Base-by-base conservation (phyloP, 2,113 vertebrate species). In the Cynoglossus semilaevis region DNA sequence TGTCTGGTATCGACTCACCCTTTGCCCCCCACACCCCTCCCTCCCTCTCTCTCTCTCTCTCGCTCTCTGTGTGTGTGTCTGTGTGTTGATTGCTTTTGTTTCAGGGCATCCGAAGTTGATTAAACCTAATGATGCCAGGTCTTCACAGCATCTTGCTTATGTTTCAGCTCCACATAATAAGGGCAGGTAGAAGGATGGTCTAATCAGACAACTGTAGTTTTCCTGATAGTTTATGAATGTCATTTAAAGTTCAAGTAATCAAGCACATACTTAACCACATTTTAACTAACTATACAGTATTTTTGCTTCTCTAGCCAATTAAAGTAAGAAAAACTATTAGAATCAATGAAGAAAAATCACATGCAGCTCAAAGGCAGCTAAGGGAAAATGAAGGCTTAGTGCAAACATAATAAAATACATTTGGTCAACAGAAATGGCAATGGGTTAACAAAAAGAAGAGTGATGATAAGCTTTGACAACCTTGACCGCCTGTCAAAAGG, bases 1-100 rank as follows among this genome's bases (percentile, higher is more conserved):
- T 84, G 86, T 76, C 80, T 81, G 72, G 75, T 78, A 84, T 79
- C 86, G 83, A 88, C 70, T 75, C 35, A 65, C 67, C 70, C 72
- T 84, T 76, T 80, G 76, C 53, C 22, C 6, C 22, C 6, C 3
- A 4, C 22, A 29, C 22, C 22, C n/a, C 22, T 29, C 22, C 22
- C 6, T 29, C 22, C 22, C 22, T 29, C 22, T 29, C 2, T 29
- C 22, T 29, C 22, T 29, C 22, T 29, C 22, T 52, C 15, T 38
- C 10, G 44, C 11, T 29, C 42, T 34, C 19, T 34, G 48, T 50
- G 17, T 34, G 17, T 42, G 38, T 51, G 38, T 41, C 11, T 12
- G 8, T 38, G 8, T 38, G 37, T 12, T 41, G 38, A 29, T 41
- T 53, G 58, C 62, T 72, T 75, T 59, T 66, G 48, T 69, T 77